phyloP scores from a whole-genome alignment of 2,797 vertebrate species.

The Acanthiza pusilla region DNA sequence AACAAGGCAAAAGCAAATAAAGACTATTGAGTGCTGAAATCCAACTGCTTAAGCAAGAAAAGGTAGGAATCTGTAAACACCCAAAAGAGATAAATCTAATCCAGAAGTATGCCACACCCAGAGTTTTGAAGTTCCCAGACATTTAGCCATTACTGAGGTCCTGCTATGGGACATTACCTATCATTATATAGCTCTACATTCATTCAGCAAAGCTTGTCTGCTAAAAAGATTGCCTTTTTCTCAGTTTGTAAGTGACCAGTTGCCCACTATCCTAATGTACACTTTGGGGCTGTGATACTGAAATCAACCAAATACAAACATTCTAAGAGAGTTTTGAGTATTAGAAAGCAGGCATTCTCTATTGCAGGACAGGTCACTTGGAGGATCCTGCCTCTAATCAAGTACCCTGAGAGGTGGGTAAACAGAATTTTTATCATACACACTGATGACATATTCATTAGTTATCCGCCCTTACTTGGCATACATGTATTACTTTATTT shows the following conservation, averaged over 20 bases:
- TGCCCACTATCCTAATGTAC: not conserved
- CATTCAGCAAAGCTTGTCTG: not conserved
- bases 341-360: not conserved
- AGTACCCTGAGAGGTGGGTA: rapidly evolving
- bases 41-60: not conserved
- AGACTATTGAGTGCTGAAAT: not conserved
- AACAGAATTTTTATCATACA: not conserved
- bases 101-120: not conserved
- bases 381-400: not conserved
- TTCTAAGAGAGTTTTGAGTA: not conserved
- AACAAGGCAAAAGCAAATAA: not conserved
- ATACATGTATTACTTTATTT: not conserved
- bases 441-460: not conserved
- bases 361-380: not conserved
- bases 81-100: not conserved
- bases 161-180: not conserved
- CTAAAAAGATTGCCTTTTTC: not conserved
- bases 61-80: not conserved
- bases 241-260: not conserved
- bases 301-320: not conserved
- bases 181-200: not conserved
- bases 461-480: not conserved
- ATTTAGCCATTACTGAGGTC: not conserved
- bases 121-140: not conserved
- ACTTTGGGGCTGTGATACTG: not conserved